Evolutionary conservation across 1,140 invertebrate genomes (phyloP).

Genomic region (Matsumurasca onukii): DNA sequence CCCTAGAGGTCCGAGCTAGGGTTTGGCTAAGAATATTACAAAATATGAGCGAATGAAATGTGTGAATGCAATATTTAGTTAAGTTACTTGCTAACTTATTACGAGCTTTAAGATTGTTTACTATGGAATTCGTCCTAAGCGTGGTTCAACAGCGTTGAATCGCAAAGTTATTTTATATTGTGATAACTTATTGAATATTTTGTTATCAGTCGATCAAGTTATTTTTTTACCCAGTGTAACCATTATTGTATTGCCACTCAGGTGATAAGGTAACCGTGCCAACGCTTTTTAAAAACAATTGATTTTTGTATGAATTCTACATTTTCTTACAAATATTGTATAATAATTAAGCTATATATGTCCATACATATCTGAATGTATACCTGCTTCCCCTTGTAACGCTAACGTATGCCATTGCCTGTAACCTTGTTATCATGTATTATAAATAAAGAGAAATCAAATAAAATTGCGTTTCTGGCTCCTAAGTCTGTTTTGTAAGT

Average conservation of each 20-base stretch:
- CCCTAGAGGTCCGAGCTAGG: conserved; percentile 27
- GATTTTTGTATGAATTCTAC: conserved; percentile 31
- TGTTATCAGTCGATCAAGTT: conserved; percentile 30
- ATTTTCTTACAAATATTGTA: conserved; percentile 26
- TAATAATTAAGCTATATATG: conserved; percentile 25
- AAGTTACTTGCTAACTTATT: background rate
- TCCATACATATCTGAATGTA: conserved; percentile 29
- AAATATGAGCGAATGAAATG: background rate
- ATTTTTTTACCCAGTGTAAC: conserved; percentile 16
- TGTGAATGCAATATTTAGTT: conserved; percentile 17
- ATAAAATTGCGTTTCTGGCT: background rate
- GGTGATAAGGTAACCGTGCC: conserved; percentile 23
- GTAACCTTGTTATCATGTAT: conserved; percentile 24
- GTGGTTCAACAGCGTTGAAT: conserved; percentile 25
- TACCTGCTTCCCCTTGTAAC: conserved; percentile 11
- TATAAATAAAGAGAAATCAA: conserved; percentile 28
- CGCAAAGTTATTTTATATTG: conserved; percentile 14
- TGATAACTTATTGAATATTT: conserved; percentile 27
- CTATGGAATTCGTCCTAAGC: conserved; percentile 17
- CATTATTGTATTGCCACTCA: background rate
- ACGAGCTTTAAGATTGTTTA: conserved; percentile 13
- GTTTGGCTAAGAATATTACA: conserved; percentile 8
- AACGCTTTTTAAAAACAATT: conserved; percentile 29
- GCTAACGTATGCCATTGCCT: background rate
- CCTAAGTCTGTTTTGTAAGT: background rate